Evolutionary conservation across 1,140 invertebrate species (phyloP).

Genomic region (Copidosoma floridanum): DNA sequence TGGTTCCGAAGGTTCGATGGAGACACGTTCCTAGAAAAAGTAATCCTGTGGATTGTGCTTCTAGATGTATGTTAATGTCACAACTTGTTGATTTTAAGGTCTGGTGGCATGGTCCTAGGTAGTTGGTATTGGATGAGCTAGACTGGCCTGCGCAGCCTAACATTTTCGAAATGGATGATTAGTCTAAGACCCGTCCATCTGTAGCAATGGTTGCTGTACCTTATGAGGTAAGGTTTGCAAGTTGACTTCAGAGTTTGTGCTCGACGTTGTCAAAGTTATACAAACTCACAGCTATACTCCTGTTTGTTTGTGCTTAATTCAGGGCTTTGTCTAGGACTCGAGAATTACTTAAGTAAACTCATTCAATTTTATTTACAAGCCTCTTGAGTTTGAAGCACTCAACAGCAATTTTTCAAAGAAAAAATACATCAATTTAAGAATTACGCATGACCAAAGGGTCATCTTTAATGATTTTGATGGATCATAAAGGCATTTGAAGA

Average conservation of each 20-base stretch:
- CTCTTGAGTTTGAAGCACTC: background rate
- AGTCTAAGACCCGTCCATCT: background rate
- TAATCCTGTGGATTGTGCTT: conserved; percentile 42
- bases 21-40: too few relatives aligned
- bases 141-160: conserved; percentile 4
- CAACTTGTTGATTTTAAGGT: conserved; percentile 6
- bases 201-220: too few relatives aligned
- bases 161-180: background rate
- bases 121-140: background rate
- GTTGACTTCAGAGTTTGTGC: background rate
- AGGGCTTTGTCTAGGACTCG: background rate
- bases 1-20: too few relatives aligned
- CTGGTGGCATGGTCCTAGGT: conserved; percentile 30
- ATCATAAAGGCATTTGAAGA: background rate
- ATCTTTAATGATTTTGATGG: conserved; percentile 1
- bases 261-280: conserved; percentile 3
- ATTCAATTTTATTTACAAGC: background rate
- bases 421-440: background rate
- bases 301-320: background rate
- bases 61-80: conserved; percentile 28
- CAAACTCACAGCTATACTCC: conserved; percentile 1
- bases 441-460: background rate
- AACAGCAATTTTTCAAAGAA: background rate
- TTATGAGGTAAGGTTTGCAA: background rate
- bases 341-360: conserved; percentile 3